phyloP scores from a whole-genome alignment of 2,797 vertebrate species.

The Takifugu rubripes region DNA sequence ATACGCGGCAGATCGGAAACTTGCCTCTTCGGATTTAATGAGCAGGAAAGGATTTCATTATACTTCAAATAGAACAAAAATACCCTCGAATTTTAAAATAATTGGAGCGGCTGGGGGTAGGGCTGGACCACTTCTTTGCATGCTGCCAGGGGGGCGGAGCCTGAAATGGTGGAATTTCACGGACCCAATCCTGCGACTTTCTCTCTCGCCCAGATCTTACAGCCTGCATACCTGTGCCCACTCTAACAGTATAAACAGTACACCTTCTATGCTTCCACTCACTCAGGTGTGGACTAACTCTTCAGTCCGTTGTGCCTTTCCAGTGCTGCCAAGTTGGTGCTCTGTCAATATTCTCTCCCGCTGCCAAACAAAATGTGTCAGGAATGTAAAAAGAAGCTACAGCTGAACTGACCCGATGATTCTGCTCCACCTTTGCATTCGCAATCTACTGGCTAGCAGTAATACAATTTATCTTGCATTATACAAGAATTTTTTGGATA shows the following conservation, averaged over 20 bases:
- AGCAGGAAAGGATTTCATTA: constrained; percentile 33
- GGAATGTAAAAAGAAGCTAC: constrained; percentile 33
- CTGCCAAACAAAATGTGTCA: constrained; percentile 43
- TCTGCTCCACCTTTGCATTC: constrained; percentile 20
- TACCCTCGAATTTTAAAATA: constrained; percentile 3
- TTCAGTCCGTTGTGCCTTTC: constrained; percentile 35
- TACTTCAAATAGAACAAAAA: constrained; percentile 21
- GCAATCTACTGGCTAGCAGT: neutral
- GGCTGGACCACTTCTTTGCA: constrained; percentile 32
- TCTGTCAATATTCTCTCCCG: constrained; percentile 38
- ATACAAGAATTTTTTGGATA: too few species aligned
- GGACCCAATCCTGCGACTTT: constrained; percentile 42
- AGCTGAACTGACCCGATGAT: constrained; percentile 8
- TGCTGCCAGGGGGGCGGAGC: constrained; percentile 44
- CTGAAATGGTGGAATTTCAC: constrained; percentile 63
- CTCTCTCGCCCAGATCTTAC: constrained; percentile 37
- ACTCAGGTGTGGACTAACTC: constrained; percentile 52
- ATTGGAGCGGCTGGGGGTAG: too few species aligned
- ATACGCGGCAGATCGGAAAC: constrained; percentile 42
- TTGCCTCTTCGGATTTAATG: constrained; percentile 39
- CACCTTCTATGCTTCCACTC: constrained; percentile 40
- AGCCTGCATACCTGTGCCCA: constrained; percentile 32
- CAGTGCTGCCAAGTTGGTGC: constrained; percentile 39
- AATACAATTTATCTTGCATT: too few species aligned
- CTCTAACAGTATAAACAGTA: constrained; percentile 42